Base-by-base conservation (phyloP, 2,888 invertebrate genomes). In the Hipparchia sbordonii region DNA sequence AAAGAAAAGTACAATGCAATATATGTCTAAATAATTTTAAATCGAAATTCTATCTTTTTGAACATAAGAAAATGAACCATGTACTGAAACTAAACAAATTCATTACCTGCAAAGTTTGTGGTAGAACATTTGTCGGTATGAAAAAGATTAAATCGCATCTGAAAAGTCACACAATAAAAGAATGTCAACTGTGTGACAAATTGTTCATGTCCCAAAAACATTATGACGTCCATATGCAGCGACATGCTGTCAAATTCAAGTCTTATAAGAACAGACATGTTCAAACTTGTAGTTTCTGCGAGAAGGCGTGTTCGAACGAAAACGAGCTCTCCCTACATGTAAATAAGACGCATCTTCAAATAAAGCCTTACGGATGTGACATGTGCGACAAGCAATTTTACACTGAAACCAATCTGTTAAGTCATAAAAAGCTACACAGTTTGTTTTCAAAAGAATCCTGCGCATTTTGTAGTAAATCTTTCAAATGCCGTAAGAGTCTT, bases 311-410 rank as follows among this genome's bases (percentile, higher is more conserved):
- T 77, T 74, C 82, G 45, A 87, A 86, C 65, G 87, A 89, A 69
- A 91, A 91, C 33, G 83, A 89, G 76, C 87, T 93, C 0, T 88
- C 89, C 0, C 72, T 91, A 0, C 93, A 93, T 60, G 91, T 93
- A 0, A 93, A 93, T 81, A 93, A 91, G 76, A 80, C 84, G 0
- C 93, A 93, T 82, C 87, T 93, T 70, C 89, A 89, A 82, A 91
- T 93, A 61, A 93, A 92, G 82, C 92, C 93, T 0, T 92, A 89
- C 74, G 78, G 77, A 67, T 93, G 93, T 73, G 92, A 93, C 66
- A 93, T 93, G 93, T 93, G 93, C 46, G 90, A 92, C 0, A 82
- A 79, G 63, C 84, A 88, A n/a, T 93, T 89, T 77, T 92, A 93
- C 67, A 89, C 91, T 0, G 89, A 90, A 65, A 80, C 80, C 6